Conservation (phyloP, 1,140 invertebrate species). For the Laupala kohalensis region DNA sequence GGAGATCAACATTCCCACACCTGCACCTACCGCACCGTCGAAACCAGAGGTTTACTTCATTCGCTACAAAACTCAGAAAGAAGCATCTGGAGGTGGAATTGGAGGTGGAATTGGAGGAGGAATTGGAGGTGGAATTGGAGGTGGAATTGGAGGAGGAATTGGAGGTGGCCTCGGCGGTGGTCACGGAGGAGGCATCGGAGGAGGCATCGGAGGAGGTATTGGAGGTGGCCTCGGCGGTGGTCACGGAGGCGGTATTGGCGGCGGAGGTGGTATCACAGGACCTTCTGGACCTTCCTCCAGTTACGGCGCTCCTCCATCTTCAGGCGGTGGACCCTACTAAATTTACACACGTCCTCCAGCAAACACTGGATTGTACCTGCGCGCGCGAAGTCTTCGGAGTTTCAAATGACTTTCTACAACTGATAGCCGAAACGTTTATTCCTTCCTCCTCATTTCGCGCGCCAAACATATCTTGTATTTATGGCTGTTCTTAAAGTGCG, state of each 20-base stretch:
- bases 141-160: neutral
- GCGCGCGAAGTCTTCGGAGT: neutral
- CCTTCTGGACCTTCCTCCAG: neutral
- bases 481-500: neutral
- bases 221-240: conserved; percentile 14
- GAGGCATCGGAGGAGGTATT: conserved; percentile 5
- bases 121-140: neutral
- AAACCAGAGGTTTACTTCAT: conserved; percentile 82
- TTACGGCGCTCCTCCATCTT: conserved; percentile 2
- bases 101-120: conserved; percentile 5
- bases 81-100: conserved; percentile 5
- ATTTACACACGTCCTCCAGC: neutral
- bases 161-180: conserved; percentile 3
- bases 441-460: neutral
- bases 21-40: conserved; percentile 60
- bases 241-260: conserved; percentile 27
- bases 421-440: neutral
- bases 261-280: conserved; percentile 8
- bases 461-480: neutral
- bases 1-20: conserved; percentile 57
- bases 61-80: conserved; percentile 36
- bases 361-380: neutral
- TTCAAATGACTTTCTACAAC: neutral
- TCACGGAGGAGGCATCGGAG: neutral
- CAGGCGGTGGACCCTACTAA: conserved; percentile 2